A percentile compares a stretch with the other conserved stretches of the same genome.
These are phyloP conservation scores for Leptopilina boulardi DNA, from an alignment of 1,140 invertebrate species.

Conservation along the genomic window DNA sequence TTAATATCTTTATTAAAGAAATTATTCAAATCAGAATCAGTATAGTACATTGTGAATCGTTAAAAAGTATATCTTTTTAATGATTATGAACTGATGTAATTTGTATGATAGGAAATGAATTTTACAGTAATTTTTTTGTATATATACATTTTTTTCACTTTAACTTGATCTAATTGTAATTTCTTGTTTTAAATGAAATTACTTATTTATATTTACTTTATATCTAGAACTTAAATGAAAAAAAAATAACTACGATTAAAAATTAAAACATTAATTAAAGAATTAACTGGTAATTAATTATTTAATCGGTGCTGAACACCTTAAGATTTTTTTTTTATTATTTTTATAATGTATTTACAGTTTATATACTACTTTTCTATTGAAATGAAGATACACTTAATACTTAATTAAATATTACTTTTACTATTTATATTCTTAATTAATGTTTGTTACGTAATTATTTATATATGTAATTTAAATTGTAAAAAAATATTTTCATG, in stretches of 20 bases:
- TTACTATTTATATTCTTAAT: neutral
- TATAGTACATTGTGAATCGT: constrained; percentile 14
- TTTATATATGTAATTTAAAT: neutral
- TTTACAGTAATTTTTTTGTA: constrained; percentile 17
- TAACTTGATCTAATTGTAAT: neutral
- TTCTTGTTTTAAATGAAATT: neutral
- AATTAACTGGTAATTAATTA: neutral
- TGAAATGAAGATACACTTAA: neutral
- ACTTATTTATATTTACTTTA: neutral
- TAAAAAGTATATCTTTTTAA: neutral
- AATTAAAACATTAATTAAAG: too few relatives aligned
- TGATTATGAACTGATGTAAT: constrained; percentile 2
- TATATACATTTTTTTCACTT: neutral
- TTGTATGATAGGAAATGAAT: neutral
- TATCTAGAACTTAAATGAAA: neutral
- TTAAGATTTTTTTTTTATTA: constrained; percentile 49
- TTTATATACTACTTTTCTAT: neutral
- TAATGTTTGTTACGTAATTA: neutral
- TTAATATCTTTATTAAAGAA: neutral
- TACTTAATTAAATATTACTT: constrained; percentile 1
- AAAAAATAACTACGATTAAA: neutral
- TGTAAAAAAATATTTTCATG: neutral
- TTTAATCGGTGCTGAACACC: constrained; percentile 15
- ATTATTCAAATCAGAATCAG: constrained; percentile 18
- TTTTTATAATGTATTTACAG: constrained; percentile 8